Evolutionary conservation across 2,797 vertebrate species (phyloP), one percentile per base, ranked within the genome.

Genomic region (Phrynocephalus vlangalii): DNA sequence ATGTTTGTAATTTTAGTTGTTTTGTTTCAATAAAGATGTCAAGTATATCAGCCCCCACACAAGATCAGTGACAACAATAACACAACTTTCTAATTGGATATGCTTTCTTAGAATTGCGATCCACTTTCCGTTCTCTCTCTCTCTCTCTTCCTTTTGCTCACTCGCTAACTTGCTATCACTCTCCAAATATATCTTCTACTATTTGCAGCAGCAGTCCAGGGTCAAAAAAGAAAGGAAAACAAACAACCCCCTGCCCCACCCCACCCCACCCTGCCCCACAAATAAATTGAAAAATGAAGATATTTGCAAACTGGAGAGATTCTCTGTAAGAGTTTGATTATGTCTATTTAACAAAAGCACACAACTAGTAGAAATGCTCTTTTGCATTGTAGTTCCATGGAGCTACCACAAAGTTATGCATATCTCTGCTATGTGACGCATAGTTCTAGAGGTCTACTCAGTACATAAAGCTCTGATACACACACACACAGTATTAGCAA

Each of bases 41-140:
- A 98, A 98, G 97, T 98, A 98, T 98, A 98, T 98, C 92, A 97
- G 97, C 99, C 97, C 97, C 97, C 97, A 96, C 97, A 98, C 97
- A 98, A 84, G 97, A 97, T 98, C 97, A 98, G 97, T 96, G 97
- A 98, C 97, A 98, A 98, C 97, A 98, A 98, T 97, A 97, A 97
- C 97, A 99, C 98, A 97, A 97, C 97, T 96, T 95, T 95, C 94
- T 97, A 96, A 96, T 96, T 96, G 96, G 96, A 98, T 99, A 98
- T 98, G 97, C 97, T 98, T 97, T 96, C 98, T 96, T 97, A 95
- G 96, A 97, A 97, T 96, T 95, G 92, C 92, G 96, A 95, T 96
- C 92, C 95, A 93, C 90, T 90, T 90, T 94, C 95, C 9, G 68
- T 44, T 44, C 2, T 93, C 95, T 96, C 92, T 92, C 92, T 92